Evolutionary conservation across 2,113 vertebrate genomes (phyloP), one percentile per base, ranked within the genome.

Genomic region (Silurus asotus): DNA sequence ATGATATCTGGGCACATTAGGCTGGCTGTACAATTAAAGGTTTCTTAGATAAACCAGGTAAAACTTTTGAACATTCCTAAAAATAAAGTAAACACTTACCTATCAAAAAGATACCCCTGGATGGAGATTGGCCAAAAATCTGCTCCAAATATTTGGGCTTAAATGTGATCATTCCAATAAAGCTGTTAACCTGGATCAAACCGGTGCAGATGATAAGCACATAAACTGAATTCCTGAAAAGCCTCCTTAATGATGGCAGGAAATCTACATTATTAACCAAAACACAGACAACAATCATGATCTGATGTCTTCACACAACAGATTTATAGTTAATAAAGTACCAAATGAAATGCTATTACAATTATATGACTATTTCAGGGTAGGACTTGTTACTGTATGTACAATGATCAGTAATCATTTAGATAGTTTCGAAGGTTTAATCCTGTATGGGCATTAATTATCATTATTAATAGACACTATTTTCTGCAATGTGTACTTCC

Each of bases 111-210:
- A 96, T 98, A 62, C 96, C 96, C 91, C 94, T 97, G 49, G 97
- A 96, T 62, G 97, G 92, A 0, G 97, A 96, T 88, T 98, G 97
- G 7, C 97, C 97, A 1, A 95, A 99, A 79, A 96, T 92, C 59
- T 99, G 97, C 55, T 99, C 98, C 87, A 99, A 95, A 84, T 94
- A 98, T 89, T 99, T 99, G 0, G 98, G 96, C 86, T 98, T 98
- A 81, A 98, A 99, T 0, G 98, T 99, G 89, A 99, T 96, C 96
- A 99, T 96, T 84, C 98, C 98, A 28, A 99, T 96, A 84, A 99
- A 95, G 85, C 95, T 95, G 53, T 97, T 99, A 88, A 98, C 95
- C 23, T 94, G 93, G 89, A 97, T 88, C 0, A 97, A 92, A 80
- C 96, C 93, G 8, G 96, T 95, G 88, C 96, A 95, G 88, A 99